Percentiles rank a stretch among this genome's conserved stretches.
Evolutionary conservation across 2,888 invertebrate species (phyloP).

Genomic region (Lithophane leautieri): DNA sequence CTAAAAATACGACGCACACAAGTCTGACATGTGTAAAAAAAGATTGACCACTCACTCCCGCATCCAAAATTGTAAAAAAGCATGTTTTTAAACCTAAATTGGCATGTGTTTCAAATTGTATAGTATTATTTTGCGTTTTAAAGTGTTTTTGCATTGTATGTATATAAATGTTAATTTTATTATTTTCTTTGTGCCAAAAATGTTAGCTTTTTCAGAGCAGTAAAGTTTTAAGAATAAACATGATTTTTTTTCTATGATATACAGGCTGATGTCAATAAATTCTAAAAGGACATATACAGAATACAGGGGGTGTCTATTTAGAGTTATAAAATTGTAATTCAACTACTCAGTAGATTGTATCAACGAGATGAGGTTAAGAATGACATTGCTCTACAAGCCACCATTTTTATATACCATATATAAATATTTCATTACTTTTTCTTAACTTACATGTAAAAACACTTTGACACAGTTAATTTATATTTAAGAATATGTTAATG

Average conservation of each 20-base stretch:
- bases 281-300: too few species aligned
- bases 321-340: neutral
- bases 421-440: neutral
- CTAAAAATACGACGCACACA: neutral
- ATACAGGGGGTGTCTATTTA: neutral
- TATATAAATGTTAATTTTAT: neutral
- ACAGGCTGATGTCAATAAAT: neutral
- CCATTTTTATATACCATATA: neutral
- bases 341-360: neutral
- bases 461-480: conserved; percentile 34
- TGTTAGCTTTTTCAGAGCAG: neutral
- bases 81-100: conserved; percentile 27
- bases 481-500: conserved; percentile 24
- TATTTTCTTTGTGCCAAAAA: neutral
- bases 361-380: neutral
- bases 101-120: conserved; percentile 50
- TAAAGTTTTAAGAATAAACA: neutral
- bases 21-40: neutral
- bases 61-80: conserved; percentile 34
- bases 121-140: conserved; percentile 32
- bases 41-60: conserved; percentile 19
- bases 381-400: too few species aligned
- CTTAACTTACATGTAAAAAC: conserved; percentile 30
- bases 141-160: conserved; percentile 43
- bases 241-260: neutral